Evolutionary conservation across 2,888 invertebrate genomes (phyloP), one percentile per base, ranked within the genome.

Genomic region (Noctua pronuba): DNA sequence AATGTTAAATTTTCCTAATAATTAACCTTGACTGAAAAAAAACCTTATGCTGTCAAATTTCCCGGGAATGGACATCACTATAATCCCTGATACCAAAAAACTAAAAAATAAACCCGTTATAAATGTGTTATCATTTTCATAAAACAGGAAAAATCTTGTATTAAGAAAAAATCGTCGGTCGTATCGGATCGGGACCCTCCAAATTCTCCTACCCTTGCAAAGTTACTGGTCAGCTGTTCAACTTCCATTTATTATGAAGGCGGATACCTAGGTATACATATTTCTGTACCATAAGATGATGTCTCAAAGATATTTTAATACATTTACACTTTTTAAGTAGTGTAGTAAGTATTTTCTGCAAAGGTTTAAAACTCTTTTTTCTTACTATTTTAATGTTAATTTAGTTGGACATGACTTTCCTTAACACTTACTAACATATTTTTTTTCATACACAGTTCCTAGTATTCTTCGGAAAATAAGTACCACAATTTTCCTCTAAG

Each of bases 401-500:
- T 68, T 68, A 8, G 38, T 62, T n/a, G 18, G 8, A 72, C 16
- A 41, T 18, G 58, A 46, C 18, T 77, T 67, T 58, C 38, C 38
- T 46, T 38, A 67, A 8, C 6, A 35, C 24, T 41, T n/a, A 31
- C 24, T 41, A 21, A 31, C 1, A 46, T 67, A 38, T 35, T 72
- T 41, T 55, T 58, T 35, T 28, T 28, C 10, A 18, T 18, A 18
- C 38, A 24, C 46, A 55, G 44, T 74, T 79, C 71, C 55, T 55
- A 55, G 76, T 49, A 79, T n/a, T 77, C 28, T 77, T 72, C 10
- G 58, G 77, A 77, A 72, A 81, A 77, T 77, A 76, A 6, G n/a
- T n/a, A n/a, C n/a, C 35, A 80, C 31, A 64, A 46, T 77, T 81
- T 81, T 72, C 77, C 81, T 81, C 67, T 64, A 64, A 68, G 55